phyloP scores from a whole-genome alignment of 1,140 invertebrate species.

The Daktulosphaira vitifoliae region DNA sequence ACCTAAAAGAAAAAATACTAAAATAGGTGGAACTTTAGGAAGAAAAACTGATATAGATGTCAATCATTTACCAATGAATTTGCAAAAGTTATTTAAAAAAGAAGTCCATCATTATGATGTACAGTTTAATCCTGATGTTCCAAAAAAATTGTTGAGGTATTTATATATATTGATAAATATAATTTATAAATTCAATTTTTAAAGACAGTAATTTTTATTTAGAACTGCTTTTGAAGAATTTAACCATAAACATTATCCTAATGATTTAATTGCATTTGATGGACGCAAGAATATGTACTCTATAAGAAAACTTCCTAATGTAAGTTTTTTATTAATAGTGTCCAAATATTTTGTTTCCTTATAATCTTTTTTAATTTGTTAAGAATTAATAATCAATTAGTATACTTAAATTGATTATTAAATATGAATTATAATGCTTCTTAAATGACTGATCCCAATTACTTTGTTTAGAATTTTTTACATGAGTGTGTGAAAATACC shows the following conservation, averaged over 20 bases:
- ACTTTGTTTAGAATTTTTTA: too few species aligned
- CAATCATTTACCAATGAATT: slow-evolving; percentile 50
- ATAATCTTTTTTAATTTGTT: background rate
- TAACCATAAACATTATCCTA: slow-evolving; percentile 39
- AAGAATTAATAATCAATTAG: background rate
- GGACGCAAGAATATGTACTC: slow-evolving; percentile 59
- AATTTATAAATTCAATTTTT: background rate
- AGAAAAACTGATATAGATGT: slow-evolving; percentile 45
- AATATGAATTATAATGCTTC: background rate
- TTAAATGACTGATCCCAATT: too few species aligned
- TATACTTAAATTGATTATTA: too few species aligned
- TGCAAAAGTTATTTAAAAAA: slow-evolving; percentile 44
- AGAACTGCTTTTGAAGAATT: slow-evolving; percentile 42
- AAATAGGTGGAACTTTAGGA: slow-evolving; percentile 44
- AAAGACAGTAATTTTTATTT: background rate
- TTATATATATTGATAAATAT: slow-evolving; percentile 4
- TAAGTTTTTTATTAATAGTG: slow-evolving; percentile 12
- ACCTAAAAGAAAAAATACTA: slow-evolving; percentile 5
- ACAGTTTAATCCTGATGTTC: slow-evolving; percentile 46
- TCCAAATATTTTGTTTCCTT: too few species aligned
- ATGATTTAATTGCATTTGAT: slow-evolving; percentile 56
- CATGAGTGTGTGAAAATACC: too few species aligned
- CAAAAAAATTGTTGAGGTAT: slow-evolving; percentile 46
- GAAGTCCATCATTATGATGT: slow-evolving; percentile 50
- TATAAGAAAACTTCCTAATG: slow-evolving; percentile 39